These are phyloP conservation scores for Actinia equina DNA, from an alignment of 64 coral and sea anemone species.

Conservation along the genomic window DNA sequence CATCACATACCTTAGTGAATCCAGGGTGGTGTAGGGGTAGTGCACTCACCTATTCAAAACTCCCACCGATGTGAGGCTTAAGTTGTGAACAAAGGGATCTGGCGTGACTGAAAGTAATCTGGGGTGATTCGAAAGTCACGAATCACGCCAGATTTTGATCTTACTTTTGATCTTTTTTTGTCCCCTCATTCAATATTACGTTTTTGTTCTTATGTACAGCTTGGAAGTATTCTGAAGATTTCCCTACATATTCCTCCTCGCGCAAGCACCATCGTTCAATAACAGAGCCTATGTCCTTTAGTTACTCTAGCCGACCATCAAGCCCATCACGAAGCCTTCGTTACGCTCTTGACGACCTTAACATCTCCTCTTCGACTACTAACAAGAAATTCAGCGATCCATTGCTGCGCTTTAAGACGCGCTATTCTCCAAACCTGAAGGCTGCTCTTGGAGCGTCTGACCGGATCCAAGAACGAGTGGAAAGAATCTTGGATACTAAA, in stretches of 20 bases:
- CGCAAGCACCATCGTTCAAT: conserved; percentile 76
- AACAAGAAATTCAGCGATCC: conserved; percentile 86
- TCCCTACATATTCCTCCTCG: conserved; percentile 57
- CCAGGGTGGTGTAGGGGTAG: too few species aligned
- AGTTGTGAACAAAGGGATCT: too few species aligned
- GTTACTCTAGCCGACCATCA: conserved; percentile 68
- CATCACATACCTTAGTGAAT: too few species aligned
- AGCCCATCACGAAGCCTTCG: conserved; percentile 78
- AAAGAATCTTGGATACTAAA: conserved; percentile 71
- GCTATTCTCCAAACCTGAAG: conserved; percentile 88
- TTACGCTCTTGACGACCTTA: conserved; percentile 86
- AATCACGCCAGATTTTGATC: too few species aligned
- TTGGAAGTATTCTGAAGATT: conserved; percentile 98
- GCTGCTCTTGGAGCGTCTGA: conserved; percentile 93
- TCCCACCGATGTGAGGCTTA: too few species aligned
- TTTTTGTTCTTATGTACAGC: conserved; percentile 28
- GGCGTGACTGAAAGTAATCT: too few species aligned
- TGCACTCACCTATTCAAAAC: too few species aligned
- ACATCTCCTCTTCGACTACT: conserved; percentile 39
- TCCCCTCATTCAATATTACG: not conserved
- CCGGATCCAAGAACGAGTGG: conserved; percentile 89
- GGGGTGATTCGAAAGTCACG: too few species aligned
- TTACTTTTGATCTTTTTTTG: too few species aligned
- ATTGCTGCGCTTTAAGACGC: conserved; percentile 73
- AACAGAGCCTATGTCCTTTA: conserved; percentile 69